These are phyloP conservation scores for Picus viridis DNA, from an alignment of 2,797 vertebrate genomes.

Conservation along the genomic window DNA sequence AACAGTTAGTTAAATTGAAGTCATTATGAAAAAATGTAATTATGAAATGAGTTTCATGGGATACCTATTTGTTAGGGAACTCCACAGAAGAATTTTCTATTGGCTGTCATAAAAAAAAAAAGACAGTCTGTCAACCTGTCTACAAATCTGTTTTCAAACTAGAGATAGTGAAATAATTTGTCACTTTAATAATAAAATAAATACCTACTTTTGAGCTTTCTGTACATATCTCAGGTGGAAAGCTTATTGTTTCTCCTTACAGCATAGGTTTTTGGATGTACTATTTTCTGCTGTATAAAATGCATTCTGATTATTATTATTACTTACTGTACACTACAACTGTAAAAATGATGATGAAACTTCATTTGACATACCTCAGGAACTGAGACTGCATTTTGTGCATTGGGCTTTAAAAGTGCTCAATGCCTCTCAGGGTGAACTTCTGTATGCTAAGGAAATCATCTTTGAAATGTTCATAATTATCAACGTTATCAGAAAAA, in stretches of 20 bases:
- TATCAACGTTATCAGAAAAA: conserved; percentile 77
- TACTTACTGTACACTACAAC: not conserved
- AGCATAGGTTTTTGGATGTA: not conserved
- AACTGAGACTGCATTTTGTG: not conserved
- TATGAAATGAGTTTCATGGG: not conserved
- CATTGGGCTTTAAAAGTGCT: not conserved
- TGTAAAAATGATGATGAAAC: not conserved
- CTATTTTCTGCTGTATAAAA: not conserved
- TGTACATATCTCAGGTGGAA: not conserved
- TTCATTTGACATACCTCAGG: not conserved
- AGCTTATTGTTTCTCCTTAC: not conserved
- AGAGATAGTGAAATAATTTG: not conserved
- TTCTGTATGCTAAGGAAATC: conserved; percentile 57
- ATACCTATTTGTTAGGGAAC: not conserved
- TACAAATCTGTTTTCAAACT: not conserved
- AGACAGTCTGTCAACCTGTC: not conserved
- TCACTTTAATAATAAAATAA: not conserved
- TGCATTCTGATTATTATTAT: not conserved
- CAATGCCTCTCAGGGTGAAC: conserved; percentile 23
- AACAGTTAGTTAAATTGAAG: not conserved
- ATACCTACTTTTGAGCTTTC: not conserved
- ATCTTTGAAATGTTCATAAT: conserved; percentile 75
- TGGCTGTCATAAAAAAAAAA: not conserved
- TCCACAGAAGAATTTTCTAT: not conserved
- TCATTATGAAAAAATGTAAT: not conserved